Percentiles rank a stretch among this genome's conserved stretches.
phyloP scores from a whole-genome alignment of 2,797 vertebrate species.

The Choloepus didactylus region DNA sequence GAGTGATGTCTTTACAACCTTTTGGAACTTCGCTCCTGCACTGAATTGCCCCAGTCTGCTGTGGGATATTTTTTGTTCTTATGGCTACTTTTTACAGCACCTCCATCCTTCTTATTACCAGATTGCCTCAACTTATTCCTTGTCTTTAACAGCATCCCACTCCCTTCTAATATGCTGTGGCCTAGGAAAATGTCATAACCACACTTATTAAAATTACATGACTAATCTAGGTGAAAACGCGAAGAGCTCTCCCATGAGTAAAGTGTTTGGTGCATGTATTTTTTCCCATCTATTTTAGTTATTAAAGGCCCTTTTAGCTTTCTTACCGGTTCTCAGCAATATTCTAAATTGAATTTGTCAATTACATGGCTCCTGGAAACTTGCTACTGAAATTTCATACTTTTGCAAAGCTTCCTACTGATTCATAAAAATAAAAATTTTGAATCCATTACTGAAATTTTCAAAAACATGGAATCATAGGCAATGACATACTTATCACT shows the following conservation, averaged over 20 bases:
- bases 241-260: not conserved
- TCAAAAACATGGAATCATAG: slow-evolving; percentile 9
- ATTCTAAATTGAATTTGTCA: slow-evolving; percentile 18
- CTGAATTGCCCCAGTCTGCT: not conserved
- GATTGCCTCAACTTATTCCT: not conserved
- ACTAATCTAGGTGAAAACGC: slow-evolving; percentile 1
- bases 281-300: slow-evolving; percentile 35
- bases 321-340: slow-evolving; percentile 37
- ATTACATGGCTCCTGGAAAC: slow-evolving; percentile 17
- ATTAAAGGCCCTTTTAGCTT: not conserved
- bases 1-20: not conserved
- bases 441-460: not conserved
- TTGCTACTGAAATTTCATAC: not conserved
- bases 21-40: not conserved
- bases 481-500: not conserved
- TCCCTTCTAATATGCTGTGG: not conserved
- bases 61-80: not conserved
- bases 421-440: slow-evolving; percentile 38
- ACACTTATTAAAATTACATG: not conserved
- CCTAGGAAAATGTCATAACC: slow-evolving; percentile 1
- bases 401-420: slow-evolving; percentile 46
- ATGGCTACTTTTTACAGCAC: not conserved
- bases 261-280: not conserved
- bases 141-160: slow-evolving; percentile 22
- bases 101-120: not conserved